phyloP scores from a whole-genome alignment of 2,113 vertebrate species.

The Gallinago paraguaiae region DNA sequence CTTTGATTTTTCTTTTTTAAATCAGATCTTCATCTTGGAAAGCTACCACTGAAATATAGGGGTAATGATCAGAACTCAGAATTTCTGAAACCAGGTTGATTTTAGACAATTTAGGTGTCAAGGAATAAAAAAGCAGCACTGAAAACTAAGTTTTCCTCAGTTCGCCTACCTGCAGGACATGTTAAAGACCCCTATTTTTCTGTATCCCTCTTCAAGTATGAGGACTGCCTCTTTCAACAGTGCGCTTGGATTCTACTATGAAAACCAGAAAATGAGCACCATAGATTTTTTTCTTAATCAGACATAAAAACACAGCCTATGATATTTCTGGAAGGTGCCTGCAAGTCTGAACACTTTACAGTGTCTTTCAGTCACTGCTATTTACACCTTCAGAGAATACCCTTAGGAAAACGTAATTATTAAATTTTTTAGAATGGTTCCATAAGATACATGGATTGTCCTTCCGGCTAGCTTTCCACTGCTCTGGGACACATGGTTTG shows the following conservation, averaged over 20 bases:
- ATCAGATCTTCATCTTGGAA: neutral
- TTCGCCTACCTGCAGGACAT: neutral
- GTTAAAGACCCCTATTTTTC: neutral
- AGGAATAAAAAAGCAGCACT: neutral
- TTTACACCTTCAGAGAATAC: neutral
- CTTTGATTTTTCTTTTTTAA: neutral
- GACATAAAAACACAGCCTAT: neutral
- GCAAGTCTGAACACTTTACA: neutral
- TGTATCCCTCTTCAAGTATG: neutral
- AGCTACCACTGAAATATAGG: neutral
- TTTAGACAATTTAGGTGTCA: neutral
- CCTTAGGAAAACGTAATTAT: slow-evolving; percentile 24
- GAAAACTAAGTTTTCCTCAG: neutral
- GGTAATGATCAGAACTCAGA: neutral
- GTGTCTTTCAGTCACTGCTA: neutral
- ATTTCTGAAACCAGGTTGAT: neutral
- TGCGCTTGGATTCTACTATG: neutral
- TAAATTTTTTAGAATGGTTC: neutral
- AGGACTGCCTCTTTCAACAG: neutral
- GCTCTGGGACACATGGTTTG: neutral
- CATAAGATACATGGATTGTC: neutral
- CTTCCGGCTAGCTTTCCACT: neutral
- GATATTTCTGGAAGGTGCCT: neutral
- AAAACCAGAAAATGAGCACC: neutral
- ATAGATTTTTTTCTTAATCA: neutral